Base-by-base conservation (phyloP, 2,888 invertebrate species). In the Ctenicera cuprea region DNA sequence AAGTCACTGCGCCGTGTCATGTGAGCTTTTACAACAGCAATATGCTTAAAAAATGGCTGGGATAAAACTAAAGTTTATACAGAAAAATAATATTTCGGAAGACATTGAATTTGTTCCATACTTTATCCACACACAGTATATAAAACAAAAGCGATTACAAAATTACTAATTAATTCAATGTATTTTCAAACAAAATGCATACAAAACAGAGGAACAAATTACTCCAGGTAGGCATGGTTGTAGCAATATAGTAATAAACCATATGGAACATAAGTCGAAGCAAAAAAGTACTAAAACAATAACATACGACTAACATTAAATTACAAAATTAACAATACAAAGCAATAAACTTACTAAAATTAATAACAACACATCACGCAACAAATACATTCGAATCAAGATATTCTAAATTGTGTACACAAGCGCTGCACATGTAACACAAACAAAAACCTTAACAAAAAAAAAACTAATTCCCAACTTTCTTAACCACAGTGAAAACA, bases 311-410 rank as follows among this genome's bases (percentile, higher is more conserved):
- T 61, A 61, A 50, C 16, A 57, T 57, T 54, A 57, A 71, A 71
- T 63, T 52, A 50, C 38, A 43, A 41, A 68, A 69, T 73, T 73
- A 73, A 73, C 73, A 73, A 63, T 73, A 68, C 62, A 48, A 70
- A 64, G 64, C 59, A 65, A 65, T 73, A 69, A 50, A 57, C 45
- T 52, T 22, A 33, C 61, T 70, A 65, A 69, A 61, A 50, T 43
- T 69, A 70, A 73, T 65, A 70, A 73, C 69, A 73, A 70, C 54
- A 57, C 57, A 71, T 54, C 41, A 64, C 45, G 12, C 73, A 73
- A 73, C 65, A 73, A 67, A 73, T 30, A 68, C 65, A 57, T 41
- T 64, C 73, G 68, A 37, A 68, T 67, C n/a, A 37, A 73, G 41
- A 50, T 57, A 16, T 61, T 61, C 41, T 16, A 68, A 59, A 33